Conservation (phyloP, 2,888 invertebrate species). For the Clanis bilineata region DNA sequence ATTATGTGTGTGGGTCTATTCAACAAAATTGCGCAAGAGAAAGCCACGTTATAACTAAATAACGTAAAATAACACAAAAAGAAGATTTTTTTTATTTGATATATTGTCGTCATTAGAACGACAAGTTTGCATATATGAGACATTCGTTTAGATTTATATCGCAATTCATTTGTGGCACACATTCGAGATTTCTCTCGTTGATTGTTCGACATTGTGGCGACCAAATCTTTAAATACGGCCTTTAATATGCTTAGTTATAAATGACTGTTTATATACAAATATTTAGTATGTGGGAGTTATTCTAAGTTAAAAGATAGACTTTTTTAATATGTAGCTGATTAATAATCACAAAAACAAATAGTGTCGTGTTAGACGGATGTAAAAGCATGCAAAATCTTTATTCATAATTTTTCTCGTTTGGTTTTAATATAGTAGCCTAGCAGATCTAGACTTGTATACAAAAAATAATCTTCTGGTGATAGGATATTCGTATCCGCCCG, state of each 20-base stretch:
- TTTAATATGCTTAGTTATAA: not conserved
- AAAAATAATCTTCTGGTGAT: too few species aligned
- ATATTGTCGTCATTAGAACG: constrained; percentile 2
- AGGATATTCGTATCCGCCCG: too few species aligned
- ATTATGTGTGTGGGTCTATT: not conserved
- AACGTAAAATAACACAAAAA: constrained; percentile 4
- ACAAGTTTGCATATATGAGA: constrained; percentile 5
- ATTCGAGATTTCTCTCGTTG: constrained; percentile 2
- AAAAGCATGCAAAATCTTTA: too few species aligned
- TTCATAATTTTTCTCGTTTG: too few species aligned
- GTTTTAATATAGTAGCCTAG: too few species aligned
- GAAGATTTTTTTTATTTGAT: not conserved
- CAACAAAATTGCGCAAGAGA: constrained; percentile 9
- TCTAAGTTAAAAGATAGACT: too few species aligned
- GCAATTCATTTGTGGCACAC: constrained; percentile 2
- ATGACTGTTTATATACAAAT: not conserved
- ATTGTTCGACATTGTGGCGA: constrained; percentile 1
- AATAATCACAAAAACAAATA: too few species aligned
- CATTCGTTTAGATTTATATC: constrained; percentile 9
- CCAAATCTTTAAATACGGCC: not conserved
- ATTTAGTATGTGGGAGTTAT: not conserved
- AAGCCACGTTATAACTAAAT: not conserved
- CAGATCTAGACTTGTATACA: too few species aligned
- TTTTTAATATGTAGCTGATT: too few species aligned
- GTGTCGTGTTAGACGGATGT: too few species aligned